These are phyloP conservation scores for Lophius americanus DNA, from an alignment of 2,797 vertebrate genomes.

Conservation along the genomic window DNA sequence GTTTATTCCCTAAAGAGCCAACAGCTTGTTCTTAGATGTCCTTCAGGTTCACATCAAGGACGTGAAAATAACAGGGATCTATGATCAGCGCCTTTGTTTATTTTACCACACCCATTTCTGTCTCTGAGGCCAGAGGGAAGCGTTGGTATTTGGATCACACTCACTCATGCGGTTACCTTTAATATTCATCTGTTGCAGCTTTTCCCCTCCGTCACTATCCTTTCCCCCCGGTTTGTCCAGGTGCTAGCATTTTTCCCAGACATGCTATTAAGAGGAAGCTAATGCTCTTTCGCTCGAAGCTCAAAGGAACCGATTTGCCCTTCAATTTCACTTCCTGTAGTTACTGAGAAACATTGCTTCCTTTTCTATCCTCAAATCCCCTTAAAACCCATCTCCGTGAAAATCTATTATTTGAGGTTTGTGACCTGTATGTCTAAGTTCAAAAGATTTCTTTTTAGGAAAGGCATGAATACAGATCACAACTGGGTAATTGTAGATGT, in stretches of 20 bases:
- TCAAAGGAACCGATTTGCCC: slow-evolving; percentile 21
- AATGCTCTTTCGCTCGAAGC: background rate
- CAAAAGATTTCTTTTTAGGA: background rate
- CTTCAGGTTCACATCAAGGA: too few relatives aligned
- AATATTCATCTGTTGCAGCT: slow-evolving; percentile 11
- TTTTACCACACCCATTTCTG: background rate
- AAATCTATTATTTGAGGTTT: background rate
- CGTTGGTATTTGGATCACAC: slow-evolving; percentile 30
- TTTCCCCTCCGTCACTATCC: background rate
- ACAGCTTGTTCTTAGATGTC: background rate
- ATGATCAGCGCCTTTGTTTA: background rate
- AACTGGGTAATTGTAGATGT: background rate
- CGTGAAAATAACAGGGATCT: background rate
- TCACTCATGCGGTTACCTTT: slow-evolving; percentile 17
- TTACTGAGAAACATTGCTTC: background rate
- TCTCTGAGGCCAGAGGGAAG: slow-evolving; percentile 6
- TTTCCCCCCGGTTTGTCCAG: slow-evolving; percentile 35
- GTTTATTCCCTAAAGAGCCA: too few relatives aligned
- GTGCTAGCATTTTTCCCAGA: slow-evolving; percentile 24
- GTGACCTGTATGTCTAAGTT: background rate
- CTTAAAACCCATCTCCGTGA: slow-evolving; percentile 5
- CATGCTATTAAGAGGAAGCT: slow-evolving; percentile 26
- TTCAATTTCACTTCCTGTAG: slow-evolving; percentile 19
- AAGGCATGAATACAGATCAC: background rate
- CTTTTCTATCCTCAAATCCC: background rate